These are phyloP conservation scores for Trachelipus rathkii DNA, from an alignment of 1,140 invertebrate species.

Conservation along the genomic window DNA sequence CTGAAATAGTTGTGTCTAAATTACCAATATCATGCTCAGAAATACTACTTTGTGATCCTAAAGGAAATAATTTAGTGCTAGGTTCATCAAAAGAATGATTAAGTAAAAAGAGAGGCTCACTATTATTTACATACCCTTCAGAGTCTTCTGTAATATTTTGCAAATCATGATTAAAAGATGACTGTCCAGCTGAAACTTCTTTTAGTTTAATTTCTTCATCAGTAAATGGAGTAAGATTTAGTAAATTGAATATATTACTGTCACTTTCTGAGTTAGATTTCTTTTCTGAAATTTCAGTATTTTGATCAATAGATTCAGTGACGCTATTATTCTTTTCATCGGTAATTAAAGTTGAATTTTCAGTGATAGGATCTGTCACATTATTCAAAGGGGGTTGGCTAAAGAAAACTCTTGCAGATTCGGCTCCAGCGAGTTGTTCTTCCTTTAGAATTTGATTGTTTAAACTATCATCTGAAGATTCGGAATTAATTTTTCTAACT, in stretches of 20 bases:
- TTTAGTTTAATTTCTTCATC: too few relatives aligned
- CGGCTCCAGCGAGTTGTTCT: neutral
- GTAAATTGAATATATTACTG: neutral
- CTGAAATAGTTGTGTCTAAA: neutral
- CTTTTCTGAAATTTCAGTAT: neutral
- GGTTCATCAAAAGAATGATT: neutral
- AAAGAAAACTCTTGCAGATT: neutral
- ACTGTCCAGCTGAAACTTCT: too few relatives aligned
- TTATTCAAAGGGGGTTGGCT: neutral
- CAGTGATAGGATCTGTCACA: neutral
- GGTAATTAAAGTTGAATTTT: neutral
- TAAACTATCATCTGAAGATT: neutral
- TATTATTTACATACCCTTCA: conserved; percentile 8
- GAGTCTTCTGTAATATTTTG: neutral
- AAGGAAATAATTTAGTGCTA: neutral
- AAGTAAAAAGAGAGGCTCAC: neutral
- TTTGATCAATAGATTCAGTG: neutral
- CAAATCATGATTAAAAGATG: too few relatives aligned
- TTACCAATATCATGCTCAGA: neutral
- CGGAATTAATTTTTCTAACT: neutral
- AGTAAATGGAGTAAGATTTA: neutral
- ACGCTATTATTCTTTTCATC: neutral
- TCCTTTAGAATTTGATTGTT: neutral
- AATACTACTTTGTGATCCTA: neutral
- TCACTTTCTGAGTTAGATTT: neutral